Percentiles rank a stretch among this genome's conserved stretches.
Evolutionary conservation across 1,140 invertebrate species (phyloP).

Genomic region (Drosophila sp.): DNA sequence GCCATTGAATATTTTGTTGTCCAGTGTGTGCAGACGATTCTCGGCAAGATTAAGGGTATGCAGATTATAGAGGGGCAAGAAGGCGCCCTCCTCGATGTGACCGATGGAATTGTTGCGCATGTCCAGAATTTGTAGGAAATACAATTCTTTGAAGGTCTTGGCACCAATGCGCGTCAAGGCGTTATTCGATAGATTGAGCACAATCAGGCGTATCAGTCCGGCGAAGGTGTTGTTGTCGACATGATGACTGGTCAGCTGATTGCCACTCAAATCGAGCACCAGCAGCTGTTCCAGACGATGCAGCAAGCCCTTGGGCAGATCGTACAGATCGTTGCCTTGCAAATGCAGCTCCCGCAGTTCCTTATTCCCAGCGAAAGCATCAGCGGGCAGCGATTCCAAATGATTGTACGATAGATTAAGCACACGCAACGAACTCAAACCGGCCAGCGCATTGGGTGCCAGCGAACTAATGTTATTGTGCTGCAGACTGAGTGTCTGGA

Average conservation of each 20-base stretch:
- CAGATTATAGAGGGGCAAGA: slow-evolving; percentile 91
- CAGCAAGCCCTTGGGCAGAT: slow-evolving; percentile 88
- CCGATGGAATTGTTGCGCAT: slow-evolving; percentile 91
- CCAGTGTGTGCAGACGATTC: slow-evolving; percentile 89
- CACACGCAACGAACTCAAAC: slow-evolving; percentile 87
- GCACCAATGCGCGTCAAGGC: slow-evolving; percentile 86
- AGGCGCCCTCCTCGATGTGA: slow-evolving; percentile 90
- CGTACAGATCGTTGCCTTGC: slow-evolving; percentile 89
- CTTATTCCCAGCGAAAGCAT: slow-evolving; percentile 87
- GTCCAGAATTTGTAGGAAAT: slow-evolving; percentile 92
- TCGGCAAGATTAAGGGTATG: slow-evolving; percentile 91
- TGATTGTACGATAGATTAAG: slow-evolving; percentile 92
- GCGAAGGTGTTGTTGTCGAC: slow-evolving; percentile 88
- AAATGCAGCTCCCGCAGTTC: slow-evolving; percentile 90
- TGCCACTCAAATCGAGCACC: slow-evolving; percentile 89
- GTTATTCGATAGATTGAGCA: slow-evolving; percentile 89
- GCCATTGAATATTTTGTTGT: slow-evolving; percentile 90
- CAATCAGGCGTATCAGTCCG: slow-evolving; percentile 87
- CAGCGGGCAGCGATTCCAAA: slow-evolving; percentile 88
- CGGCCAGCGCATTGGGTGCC: slow-evolving; percentile 87
- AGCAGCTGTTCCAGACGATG: slow-evolving; percentile 87
- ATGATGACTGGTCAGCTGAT: slow-evolving; percentile 88
- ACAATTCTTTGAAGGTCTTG: slow-evolving; percentile 91
- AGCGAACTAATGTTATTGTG: slow-evolving; percentile 89
- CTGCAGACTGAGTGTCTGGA: slow-evolving; percentile 89